Percentiles rank a stretch among this genome's conserved stretches.
Conservation (phyloP, 2,888 invertebrate genomes). For the Metellina segmentata region DNA sequence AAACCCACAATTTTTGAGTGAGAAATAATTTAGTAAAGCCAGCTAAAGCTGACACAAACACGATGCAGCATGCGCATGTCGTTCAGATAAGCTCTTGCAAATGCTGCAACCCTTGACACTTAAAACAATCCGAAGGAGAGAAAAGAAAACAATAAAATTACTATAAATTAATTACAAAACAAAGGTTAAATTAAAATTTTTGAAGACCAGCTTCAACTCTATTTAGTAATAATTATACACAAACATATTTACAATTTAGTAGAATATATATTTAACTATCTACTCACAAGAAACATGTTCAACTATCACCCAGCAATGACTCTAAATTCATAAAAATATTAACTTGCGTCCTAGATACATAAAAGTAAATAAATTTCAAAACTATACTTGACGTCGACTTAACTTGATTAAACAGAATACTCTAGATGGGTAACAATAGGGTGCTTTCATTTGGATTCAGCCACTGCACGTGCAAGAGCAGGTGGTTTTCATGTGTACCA, state of each 20-base stretch:
- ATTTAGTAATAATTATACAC: conserved; percentile 47
- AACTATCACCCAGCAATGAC: conserved; percentile 43
- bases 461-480: no score
- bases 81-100: conserved; percentile 70
- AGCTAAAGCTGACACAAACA: background rate
- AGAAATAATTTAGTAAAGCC: background rate
- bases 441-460: no score
- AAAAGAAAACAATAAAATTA: conserved; percentile 21
- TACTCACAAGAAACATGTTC: conserved; percentile 37
- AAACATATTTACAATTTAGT: conserved; percentile 44
- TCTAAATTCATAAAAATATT: conserved; percentile 31
- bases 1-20: background rate
- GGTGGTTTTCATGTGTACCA: no score
- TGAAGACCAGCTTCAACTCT: conserved; percentile 74
- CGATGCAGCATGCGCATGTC: conserved; percentile 39
- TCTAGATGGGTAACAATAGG: no score
- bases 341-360: background rate
- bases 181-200: conserved; percentile 54
- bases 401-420: no score
- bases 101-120: conserved; percentile 53
- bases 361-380: conserved; percentile 12
- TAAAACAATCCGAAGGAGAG: conserved; percentile 68
- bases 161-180: conserved; percentile 60
- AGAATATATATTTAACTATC: conserved; percentile 10
- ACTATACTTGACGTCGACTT: background rate